Conservation (phyloP, 2,797 vertebrate genomes). For the Sternotherus odoratus region DNA sequence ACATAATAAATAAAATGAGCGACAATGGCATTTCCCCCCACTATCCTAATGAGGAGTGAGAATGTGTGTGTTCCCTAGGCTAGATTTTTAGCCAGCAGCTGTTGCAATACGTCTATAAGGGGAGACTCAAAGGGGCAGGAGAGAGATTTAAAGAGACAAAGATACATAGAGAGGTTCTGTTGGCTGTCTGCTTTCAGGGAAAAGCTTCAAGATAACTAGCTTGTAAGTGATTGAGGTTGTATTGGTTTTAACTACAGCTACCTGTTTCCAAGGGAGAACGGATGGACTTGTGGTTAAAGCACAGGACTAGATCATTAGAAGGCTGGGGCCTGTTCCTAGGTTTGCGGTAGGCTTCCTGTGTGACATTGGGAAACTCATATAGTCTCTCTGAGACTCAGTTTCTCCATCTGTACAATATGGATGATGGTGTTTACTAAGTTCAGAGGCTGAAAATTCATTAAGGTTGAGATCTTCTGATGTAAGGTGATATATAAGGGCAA, state of each 20-base stretch:
- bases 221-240: slow-evolving; percentile 52
- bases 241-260: slow-evolving; percentile 46
- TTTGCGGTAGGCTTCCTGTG: not conserved
- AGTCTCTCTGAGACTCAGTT: not conserved
- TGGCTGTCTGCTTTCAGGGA: slow-evolving; percentile 7
- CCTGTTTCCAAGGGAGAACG: slow-evolving; percentile 38
- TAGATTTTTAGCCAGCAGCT: slow-evolving; percentile 38
- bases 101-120: slow-evolving; percentile 30
- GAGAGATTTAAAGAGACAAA: not conserved
- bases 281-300: not conserved
- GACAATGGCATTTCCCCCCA: not conserved
- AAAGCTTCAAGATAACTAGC: slow-evolving; percentile 52
- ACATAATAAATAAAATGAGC: slow-evolving; percentile 35
- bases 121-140: not conserved
- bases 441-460: not conserved
- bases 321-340: not conserved
- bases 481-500: fast-evolving
- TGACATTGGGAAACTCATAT: not conserved
- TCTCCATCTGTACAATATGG: not conserved
- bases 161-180: slow-evolving; percentile 17
- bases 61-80: not conserved
- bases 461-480: not conserved
- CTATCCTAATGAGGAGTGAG: slow-evolving; percentile 46
- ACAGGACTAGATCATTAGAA: not conserved
- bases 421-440: not conserved